Evolutionary conservation across 2,797 vertebrate species (phyloP).

Genomic region (Thunnus albacares): DNA sequence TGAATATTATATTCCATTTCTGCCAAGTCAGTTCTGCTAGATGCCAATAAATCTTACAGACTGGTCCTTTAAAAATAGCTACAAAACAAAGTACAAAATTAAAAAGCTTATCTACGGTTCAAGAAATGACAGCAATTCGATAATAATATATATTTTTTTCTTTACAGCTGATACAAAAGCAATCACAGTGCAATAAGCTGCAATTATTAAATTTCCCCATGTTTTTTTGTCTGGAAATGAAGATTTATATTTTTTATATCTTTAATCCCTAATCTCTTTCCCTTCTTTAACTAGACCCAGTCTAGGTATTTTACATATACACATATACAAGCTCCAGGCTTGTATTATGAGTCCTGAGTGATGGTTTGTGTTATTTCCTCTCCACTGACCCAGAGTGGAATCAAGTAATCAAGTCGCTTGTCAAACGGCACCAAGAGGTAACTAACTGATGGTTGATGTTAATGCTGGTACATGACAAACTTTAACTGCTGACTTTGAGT

Average conservation of each 20-base stretch:
- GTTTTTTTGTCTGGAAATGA: slow-evolving; percentile 1
- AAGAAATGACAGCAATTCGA: slow-evolving; percentile 19
- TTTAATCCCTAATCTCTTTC: slow-evolving; percentile 6
- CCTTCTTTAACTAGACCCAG: slow-evolving; percentile 61
- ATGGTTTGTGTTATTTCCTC: not conserved
- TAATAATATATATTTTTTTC: slow-evolving; percentile 25
- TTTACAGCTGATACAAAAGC: slow-evolving; percentile 11
- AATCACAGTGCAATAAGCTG: slow-evolving; percentile 34
- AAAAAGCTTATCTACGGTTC: slow-evolving; percentile 75
- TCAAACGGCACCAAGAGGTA: not conserved
- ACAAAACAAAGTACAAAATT: slow-evolving; percentile 34
- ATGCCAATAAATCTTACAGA: too few species aligned
- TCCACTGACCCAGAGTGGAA: slow-evolving; percentile 4
- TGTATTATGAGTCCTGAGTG: slow-evolving; percentile 66
- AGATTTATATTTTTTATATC: not conserved
- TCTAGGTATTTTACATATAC: slow-evolving; percentile 45
- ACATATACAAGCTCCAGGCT: slow-evolving; percentile 65
- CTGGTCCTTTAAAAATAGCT: slow-evolving; percentile 11
- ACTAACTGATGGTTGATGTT: not conserved
- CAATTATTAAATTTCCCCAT: not conserved
- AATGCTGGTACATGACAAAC: not conserved
- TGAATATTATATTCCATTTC: too few species aligned
- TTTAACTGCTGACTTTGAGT: too few species aligned
- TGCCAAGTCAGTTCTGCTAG: too few species aligned
- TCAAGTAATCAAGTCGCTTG: slow-evolving; percentile 7